phyloP scores from a whole-genome alignment of 2,888 invertebrate genomes.

The Euproctis similis region DNA sequence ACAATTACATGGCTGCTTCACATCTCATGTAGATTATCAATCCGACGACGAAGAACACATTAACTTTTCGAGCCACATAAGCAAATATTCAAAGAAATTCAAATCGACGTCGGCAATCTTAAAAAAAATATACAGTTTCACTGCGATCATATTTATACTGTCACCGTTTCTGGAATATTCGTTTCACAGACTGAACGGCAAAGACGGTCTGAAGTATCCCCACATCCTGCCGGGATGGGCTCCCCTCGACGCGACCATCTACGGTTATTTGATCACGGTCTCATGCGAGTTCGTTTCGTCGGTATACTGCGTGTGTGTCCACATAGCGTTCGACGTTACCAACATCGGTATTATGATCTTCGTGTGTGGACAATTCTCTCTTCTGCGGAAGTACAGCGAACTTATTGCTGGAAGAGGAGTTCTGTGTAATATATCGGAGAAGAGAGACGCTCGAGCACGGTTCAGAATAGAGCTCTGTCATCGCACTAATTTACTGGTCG shows the following conservation, averaged over 20 bases:
- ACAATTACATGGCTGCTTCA: conserved; percentile 17
- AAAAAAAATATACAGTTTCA: conserved; percentile 36
- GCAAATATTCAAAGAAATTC: conserved; percentile 36
- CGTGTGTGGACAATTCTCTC: conserved; percentile 45
- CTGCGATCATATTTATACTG: conserved; percentile 35
- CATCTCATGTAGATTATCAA: conserved; percentile 26
- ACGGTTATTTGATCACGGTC: conserved; percentile 34
- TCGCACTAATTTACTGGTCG: conserved; percentile 31
- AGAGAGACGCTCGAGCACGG: conserved; percentile 41
- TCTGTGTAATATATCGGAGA: conserved; percentile 18
- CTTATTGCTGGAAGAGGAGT: conserved; percentile 41
- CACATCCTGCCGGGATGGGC: conserved; percentile 52
- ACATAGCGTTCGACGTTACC: conserved; percentile 45
- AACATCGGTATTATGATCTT: conserved; percentile 51
- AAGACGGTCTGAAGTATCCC: conserved; percentile 24
- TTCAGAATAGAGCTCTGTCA: conserved; percentile 43
- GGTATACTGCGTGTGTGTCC: conserved; percentile 41
- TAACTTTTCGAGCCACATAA: conserved; percentile 19
- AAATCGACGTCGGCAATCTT: conserved; percentile 28
- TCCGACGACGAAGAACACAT: conserved; percentile 20
- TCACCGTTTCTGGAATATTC: conserved; percentile 48
- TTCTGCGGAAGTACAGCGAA: conserved; percentile 37
- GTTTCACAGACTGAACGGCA: conserved; percentile 19
- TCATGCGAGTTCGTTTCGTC: conserved; percentile 37
- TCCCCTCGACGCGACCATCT: conserved; percentile 32